Percentiles rank a stretch among this genome's conserved stretches.
Evolutionary conservation across 2,113 vertebrate genomes (phyloP).

Genomic region (Phylloscopus whistleri): DNA sequence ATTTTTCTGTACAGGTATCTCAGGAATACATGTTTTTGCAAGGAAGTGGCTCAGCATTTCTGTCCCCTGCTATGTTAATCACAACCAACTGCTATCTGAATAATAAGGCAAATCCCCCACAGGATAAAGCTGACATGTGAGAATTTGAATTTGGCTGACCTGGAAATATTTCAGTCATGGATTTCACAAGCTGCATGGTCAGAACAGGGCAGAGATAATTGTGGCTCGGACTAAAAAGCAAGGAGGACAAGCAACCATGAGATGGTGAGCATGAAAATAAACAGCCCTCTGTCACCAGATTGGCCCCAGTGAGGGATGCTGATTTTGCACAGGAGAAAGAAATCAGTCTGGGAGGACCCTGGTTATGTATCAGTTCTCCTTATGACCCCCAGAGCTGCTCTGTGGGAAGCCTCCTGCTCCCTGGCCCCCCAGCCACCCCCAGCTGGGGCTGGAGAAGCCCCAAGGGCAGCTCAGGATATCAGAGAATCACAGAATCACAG

Average conservation of each 20-base stretch:
- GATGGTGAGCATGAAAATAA: not conserved
- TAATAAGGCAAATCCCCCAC: not conserved
- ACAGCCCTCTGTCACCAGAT: not conserved
- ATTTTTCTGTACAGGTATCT: not conserved
- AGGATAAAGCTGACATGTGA: not conserved
- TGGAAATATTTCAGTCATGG: not conserved
- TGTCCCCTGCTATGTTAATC: conserved; percentile 1
- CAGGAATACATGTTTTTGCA: not conserved
- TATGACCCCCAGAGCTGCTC: not conserved
- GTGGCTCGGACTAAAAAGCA: not conserved
- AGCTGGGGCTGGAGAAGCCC: not conserved
- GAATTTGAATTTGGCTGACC: not conserved
- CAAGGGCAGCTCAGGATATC: not conserved
- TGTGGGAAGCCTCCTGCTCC: not conserved
- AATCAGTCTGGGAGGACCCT: not conserved
- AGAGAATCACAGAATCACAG: not conserved
- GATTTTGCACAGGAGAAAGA: not conserved
- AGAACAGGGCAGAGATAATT: conserved; percentile 15
- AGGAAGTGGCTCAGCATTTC: not conserved
- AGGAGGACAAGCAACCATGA: not conserved
- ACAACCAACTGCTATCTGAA: not conserved
- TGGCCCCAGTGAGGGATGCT: not conserved
- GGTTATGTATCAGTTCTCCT: not conserved
- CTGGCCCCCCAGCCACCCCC: not conserved
- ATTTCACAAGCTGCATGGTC: conserved; percentile 23